Base-by-base conservation (phyloP, 2,888 invertebrate species). In the Polylopha cassiicola region DNA sequence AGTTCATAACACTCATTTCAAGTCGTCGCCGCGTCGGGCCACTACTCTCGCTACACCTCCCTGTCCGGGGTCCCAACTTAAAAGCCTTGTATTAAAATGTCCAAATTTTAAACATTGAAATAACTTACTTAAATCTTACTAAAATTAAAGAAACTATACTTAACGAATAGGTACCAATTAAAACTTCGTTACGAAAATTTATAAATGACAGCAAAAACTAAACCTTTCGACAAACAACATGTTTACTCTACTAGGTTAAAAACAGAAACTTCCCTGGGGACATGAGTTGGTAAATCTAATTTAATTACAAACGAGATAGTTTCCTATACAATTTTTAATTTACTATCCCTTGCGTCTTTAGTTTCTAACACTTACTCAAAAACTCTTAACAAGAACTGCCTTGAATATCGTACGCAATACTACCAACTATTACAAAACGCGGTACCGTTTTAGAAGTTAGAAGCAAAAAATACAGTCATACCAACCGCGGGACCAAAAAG, bases 111-210 rank as follows among this genome's bases (percentile, higher is more conserved):
- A n/a, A n/a, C n/a, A n/a, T n/a, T n/a, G n/a, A n/a, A n/a, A n/a
- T n/a, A n/a, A n/a, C n/a, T n/a, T n/a, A n/a, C n/a, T n/a, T n/a
- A n/a, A n/a, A n/a, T n/a, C n/a, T n/a, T n/a, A n/a, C n/a, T n/a
- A n/a, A n/a, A n/a, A n/a, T n/a, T n/a, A n/a, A n/a, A n/a, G n/a
- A n/a, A n/a, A n/a, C n/a, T 20, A 41, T 24, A 30, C 26, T 34
- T 30, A 41, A 41, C 34, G 41, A 41, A 30, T 20, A n/a, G n/a
- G n/a, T n/a, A 36, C 20, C 30, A 41, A 41, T 41, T 41, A 36
- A 30, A 41, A 41, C 18, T 41, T 41, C 24, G 24, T 36, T 41
- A 36, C 21, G 30, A 15, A 34, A n/a, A 34, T 39, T 39, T 28
- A 39, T 23, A 39, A 29, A 15, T 30, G n/a, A 4, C 10, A 21